Conservation (phyloP, 2,113 vertebrate genomes). For the Hydropotes inermis region DNA sequence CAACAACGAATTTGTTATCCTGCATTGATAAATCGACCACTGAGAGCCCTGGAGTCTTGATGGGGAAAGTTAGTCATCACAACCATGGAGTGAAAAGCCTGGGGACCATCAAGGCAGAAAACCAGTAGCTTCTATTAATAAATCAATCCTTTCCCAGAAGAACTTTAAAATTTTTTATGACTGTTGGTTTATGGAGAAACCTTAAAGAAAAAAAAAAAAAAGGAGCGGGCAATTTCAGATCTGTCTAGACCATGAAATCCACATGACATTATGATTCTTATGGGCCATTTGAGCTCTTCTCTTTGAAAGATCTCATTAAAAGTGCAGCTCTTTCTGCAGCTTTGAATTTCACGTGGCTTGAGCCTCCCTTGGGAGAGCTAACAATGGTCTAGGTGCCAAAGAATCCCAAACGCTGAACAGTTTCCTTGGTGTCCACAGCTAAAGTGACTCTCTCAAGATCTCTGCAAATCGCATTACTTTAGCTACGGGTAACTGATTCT, state of each 20-base stretch:
- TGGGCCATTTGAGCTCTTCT: slow-evolving; percentile 69
- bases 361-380: slow-evolving; percentile 77
- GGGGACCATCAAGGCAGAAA: slow-evolving; percentile 55
- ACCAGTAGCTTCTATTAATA: slow-evolving; percentile 70
- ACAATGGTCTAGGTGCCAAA: slow-evolving; percentile 76
- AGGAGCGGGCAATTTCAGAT: slow-evolving; percentile 72
- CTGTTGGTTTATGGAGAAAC: slow-evolving; percentile 60
- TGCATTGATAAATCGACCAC: slow-evolving; percentile 40
- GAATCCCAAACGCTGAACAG: slow-evolving; percentile 63
- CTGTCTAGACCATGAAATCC: slow-evolving; percentile 83
- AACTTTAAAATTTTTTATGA: slow-evolving; percentile 71
- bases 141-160: slow-evolving; percentile 72
- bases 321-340: slow-evolving; percentile 74
- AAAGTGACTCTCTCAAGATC: slow-evolving; percentile 76
- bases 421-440: slow-evolving; percentile 71
- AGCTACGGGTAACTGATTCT: slow-evolving; percentile 43
- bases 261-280: slow-evolving; percentile 83
- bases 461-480: slow-evolving; percentile 74
- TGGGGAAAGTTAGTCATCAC: slow-evolving; percentile 43
- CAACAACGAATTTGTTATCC: slow-evolving; percentile 76
- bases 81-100: slow-evolving; percentile 24
- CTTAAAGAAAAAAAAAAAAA: slow-evolving; percentile 33
- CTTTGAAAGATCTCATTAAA: slow-evolving; percentile 81
- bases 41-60: slow-evolving; percentile 62
- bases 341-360: slow-evolving; percentile 76